Evolutionary conservation across 2,888 invertebrate species (phyloP), one percentile per base, ranked within the genome.

Genomic region (Podabrus alpinus): DNA sequence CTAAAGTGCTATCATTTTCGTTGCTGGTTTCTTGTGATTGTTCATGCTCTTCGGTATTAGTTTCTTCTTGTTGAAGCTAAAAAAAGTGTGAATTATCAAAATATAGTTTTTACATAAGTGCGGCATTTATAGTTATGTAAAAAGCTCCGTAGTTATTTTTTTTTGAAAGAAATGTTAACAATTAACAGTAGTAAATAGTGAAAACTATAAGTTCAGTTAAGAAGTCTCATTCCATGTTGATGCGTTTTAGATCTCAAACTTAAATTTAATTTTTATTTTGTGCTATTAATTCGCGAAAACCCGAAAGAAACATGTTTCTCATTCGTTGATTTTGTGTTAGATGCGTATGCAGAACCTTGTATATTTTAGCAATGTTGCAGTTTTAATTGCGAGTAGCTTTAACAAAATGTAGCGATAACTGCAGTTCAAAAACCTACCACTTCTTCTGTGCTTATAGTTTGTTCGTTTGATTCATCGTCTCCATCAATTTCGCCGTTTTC

Each of bases 11-110:
- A n/a, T 71, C 59, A 69, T 68, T 60, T 70, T 76, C 85, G 88
- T 88, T 78, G 68, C 78, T 79, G 69, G 64, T 73, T 60, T 73
- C 67, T 29, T 66, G 64, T 29, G 73, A 80, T 83, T 88, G 82
- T 81, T 87, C 87, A 82, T 24, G 29, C 59, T 73, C 66, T 21
- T n/a, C 17, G 5, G 21, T 10, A 88, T 84, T 83, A 87, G 88
- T 83, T 87, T 75, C 61, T 79, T 79, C 66, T 83, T 81, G 68
- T 45, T 45, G 45, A 45, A 45, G 45, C 45, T 45, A 45, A n/a
- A 45, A 19, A 45, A 45, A 45, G n/a, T 0, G 9, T 45, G 5
- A 45, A 45, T n/a, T 45, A 45, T n/a, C n/a, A 45, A 45, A n/a
- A 45, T 7, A 45, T n/a, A 5, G 7, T 45, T 45, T 45, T n/a